Evolutionary conservation across 2,797 vertebrate genomes (phyloP).

Genomic region (Hapalemur alaotrensis): DNA sequence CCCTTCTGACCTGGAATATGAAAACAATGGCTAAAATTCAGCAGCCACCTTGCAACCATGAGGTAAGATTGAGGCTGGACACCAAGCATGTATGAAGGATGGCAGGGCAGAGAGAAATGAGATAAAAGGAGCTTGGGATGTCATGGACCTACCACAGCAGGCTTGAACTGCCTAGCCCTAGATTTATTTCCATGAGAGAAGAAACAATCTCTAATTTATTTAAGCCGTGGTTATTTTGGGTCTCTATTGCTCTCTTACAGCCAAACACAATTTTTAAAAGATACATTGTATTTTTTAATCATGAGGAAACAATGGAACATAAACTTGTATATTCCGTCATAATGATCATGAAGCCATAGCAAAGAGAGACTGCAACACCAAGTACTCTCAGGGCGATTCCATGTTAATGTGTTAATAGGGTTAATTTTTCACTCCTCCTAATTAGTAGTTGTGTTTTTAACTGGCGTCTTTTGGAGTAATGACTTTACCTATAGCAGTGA

Average conservation of each 20-base stretch:
- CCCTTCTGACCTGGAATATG: not conserved
- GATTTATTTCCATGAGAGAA: not conserved
- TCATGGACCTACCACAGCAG: not conserved
- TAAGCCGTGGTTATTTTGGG: not conserved
- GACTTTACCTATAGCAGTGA: not conserved
- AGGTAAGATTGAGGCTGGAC: not conserved
- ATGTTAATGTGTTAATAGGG: not conserved
- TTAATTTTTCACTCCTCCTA: not conserved
- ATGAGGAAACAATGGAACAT: not conserved
- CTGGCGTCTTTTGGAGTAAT: not conserved
- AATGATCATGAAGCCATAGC: not conserved
- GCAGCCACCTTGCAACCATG: not conserved
- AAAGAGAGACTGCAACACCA: not conserved
- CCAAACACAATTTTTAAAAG: not conserved
- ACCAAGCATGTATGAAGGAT: not conserved
- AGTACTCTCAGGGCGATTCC: not conserved
- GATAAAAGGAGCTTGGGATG: rapidly evolving
- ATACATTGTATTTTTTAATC: not conserved
- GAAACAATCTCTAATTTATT: not conserved
- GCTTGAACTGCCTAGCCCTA: not conserved
- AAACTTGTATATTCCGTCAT: not conserved
- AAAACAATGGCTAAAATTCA: not conserved
- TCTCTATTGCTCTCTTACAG: not conserved
- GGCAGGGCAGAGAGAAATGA: not conserved
- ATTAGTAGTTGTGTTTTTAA: not conserved